Conservation (phyloP, 2,797 vertebrate genomes). For the Varecia variegata region DNA sequence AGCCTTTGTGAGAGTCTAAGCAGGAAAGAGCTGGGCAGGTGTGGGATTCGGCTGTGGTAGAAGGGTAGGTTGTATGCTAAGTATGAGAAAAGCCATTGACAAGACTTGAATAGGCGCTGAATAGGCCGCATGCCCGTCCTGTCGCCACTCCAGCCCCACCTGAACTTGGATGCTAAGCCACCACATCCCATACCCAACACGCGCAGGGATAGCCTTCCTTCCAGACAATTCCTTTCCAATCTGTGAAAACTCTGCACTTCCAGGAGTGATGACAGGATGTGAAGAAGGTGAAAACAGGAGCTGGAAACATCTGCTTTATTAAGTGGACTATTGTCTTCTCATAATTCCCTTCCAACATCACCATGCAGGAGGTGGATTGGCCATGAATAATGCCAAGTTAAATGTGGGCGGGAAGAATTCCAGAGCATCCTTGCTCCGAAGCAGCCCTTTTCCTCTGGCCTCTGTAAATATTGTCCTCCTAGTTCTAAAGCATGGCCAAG, state of each 20-base stretch:
- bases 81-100: background rate
- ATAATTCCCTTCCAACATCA: background rate
- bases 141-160: background rate
- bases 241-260: slow-evolving; percentile 21
- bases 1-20: background rate
- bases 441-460: background rate
- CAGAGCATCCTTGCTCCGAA: background rate
- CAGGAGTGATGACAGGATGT: slow-evolving; percentile 37
- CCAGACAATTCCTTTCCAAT: slow-evolving; percentile 42
- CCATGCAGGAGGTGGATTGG: background rate
- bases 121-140: rapidly evolving
- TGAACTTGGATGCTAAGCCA: background rate
- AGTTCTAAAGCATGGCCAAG: background rate
- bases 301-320: slow-evolving; percentile 39
- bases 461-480: background rate
- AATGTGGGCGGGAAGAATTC: background rate
- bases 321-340: background rate
- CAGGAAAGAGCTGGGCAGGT: background rate
- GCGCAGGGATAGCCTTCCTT: background rate
- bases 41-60: background rate
- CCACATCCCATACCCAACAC: background rate
- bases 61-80: background rate
- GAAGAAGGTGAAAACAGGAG: background rate
- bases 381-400: background rate
- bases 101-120: background rate